Evolutionary conservation across 1,140 invertebrate genomes (phyloP).

Genomic region (fruit fly (Drosophila melanogaster)): Release_6_plus_ISO1_MT NT_033779.5:6562001-6562500

Average conservation of each 20-base stretch:
- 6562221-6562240: constrained; percentile 1
- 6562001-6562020: not conserved
- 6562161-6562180: too few species aligned
- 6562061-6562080: not conserved
- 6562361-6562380: constrained; percentile 19
- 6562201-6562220: not conserved
- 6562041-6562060: too few species aligned
- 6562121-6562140: not conserved
- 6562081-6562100: not conserved
- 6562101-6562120: not conserved
- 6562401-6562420: constrained; percentile 29
- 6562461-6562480: not conserved
- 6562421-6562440: constrained; percentile 18
- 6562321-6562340: constrained; percentile 34
- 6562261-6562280: not conserved
- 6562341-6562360: constrained; percentile 32
- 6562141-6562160: too few species aligned
- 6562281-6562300: constrained; percentile 8
- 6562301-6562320: constrained; percentile 10
- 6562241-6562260: not conserved
- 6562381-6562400: constrained; percentile 38
- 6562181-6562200: too few species aligned
- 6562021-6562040: not conserved
- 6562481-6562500: constrained; percentile 7
- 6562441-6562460: constrained; percentile 9